Percentiles rank a stretch among this genome's conserved stretches.
Conservation (phyloP, 1,140 invertebrate genomes). For the Drosophila nikananu region DNA sequence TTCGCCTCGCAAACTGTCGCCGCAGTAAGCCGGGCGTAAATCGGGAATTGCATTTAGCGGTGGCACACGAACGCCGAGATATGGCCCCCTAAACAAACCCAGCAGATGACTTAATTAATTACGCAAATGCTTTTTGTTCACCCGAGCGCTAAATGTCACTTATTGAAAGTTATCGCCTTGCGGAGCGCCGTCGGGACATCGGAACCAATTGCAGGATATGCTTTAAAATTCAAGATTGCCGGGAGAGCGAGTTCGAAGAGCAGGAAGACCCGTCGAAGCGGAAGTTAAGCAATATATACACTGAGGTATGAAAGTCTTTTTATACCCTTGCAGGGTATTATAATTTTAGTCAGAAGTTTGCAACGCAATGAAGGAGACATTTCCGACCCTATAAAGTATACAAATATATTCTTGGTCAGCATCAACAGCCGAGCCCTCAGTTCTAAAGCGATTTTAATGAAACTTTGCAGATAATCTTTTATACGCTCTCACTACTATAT, state of each 20-base stretch:
- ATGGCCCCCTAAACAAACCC: constrained; percentile 40
- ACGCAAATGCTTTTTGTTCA: constrained; percentile 51
- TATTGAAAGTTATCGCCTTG: constrained; percentile 57
- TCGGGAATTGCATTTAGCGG: constrained; percentile 43
- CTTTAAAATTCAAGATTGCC: constrained; percentile 31
- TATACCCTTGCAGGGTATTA: too few relatives aligned
- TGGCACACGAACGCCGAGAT: constrained; percentile 29
- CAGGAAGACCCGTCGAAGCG: neutral
- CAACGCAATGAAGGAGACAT: too few relatives aligned
- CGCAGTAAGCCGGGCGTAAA: constrained; percentile 40
- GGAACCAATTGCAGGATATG: constrained; percentile 55
- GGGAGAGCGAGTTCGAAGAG: neutral
- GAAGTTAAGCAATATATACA: constrained; percentile 20
- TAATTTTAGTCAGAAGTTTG: too few relatives aligned
- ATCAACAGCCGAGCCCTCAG: too few relatives aligned
- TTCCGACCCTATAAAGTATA: too few relatives aligned
- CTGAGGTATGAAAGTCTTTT: neutral
- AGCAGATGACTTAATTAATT: constrained; percentile 67
- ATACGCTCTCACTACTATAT: too few relatives aligned
- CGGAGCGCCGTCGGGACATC: constrained; percentile 11
- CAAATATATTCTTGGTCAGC: too few relatives aligned
- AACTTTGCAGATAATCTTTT: too few relatives aligned
- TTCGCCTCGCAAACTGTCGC: constrained; percentile 36
- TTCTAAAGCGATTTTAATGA: too few relatives aligned
- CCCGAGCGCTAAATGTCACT: constrained; percentile 44